Evolutionary conservation across 2,113 vertebrate species (phyloP).

Genomic region (Microcebus jonahi): DNA sequence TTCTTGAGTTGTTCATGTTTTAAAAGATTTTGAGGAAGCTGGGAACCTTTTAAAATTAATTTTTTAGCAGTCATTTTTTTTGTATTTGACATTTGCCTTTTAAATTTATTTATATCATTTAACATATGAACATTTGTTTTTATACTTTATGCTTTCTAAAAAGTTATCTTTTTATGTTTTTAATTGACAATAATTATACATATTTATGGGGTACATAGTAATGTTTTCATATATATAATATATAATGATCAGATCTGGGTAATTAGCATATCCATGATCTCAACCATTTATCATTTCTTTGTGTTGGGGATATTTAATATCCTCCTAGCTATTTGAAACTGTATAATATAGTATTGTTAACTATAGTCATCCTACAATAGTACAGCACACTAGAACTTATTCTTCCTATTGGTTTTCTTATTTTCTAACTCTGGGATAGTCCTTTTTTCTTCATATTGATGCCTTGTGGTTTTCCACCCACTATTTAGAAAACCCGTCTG

Average conservation of each 20-base stretch:
- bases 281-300: too few relatives aligned
- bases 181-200: too few relatives aligned
- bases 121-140: neutral
- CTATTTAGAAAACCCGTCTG: neutral
- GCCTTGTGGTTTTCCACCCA: neutral
- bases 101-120: neutral
- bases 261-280: too few relatives aligned
- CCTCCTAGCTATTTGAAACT: too few relatives aligned
- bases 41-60: neutral
- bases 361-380: too few relatives aligned
- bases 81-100: neutral
- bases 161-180: too few relatives aligned
- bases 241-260: too few relatives aligned
- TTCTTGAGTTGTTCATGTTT: neutral
- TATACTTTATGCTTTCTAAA: neutral
- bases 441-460: neutral
- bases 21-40: slow-evolving; percentile 18
- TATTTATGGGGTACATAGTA: too few relatives aligned
- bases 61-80: neutral
- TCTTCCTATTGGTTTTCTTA: neutral
- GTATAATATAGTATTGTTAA: too few relatives aligned
- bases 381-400: too few relatives aligned
- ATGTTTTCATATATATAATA: too few relatives aligned
- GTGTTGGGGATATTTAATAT: too few relatives aligned
- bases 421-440: neutral